phyloP scores from a whole-genome alignment of 2,888 invertebrate genomes.

The Dryomyza anilis region DNA sequence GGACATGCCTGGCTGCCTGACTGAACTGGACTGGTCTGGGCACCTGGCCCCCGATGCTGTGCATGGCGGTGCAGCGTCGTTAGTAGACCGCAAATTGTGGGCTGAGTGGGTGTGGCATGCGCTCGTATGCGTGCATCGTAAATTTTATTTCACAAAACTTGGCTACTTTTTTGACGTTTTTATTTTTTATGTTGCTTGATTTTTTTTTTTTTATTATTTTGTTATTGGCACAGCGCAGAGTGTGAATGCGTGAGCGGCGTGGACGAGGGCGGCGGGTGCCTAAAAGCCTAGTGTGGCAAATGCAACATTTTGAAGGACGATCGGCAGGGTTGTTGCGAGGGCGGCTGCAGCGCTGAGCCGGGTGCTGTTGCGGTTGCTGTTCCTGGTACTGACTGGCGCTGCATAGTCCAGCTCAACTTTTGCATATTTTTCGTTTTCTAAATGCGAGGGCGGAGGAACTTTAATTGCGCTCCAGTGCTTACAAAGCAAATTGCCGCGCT shows the following conservation, averaged over 20 bases:
- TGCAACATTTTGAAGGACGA: conserved; percentile 11
- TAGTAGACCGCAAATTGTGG: conserved; percentile 54
- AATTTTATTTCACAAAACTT: conserved; percentile 21
- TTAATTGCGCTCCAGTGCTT: neutral
- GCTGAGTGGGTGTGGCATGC: conserved; percentile 52
- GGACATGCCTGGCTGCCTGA: conserved; percentile 12
- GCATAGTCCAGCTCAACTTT: too few relatives aligned
- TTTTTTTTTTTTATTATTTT: too few relatives aligned
- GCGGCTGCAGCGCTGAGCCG: neutral
- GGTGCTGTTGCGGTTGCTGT: conserved; percentile 2
- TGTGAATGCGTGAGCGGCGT: neutral
- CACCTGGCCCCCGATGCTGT: neutral
- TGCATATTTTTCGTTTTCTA: neutral
- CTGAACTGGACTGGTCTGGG: too few relatives aligned
- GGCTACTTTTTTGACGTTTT: conserved; percentile 27
- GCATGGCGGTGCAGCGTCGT: too few relatives aligned
- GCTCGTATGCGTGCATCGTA: too few relatives aligned
- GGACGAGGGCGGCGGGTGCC: too few relatives aligned
- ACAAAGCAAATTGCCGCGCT: too few relatives aligned
- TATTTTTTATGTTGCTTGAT: too few relatives aligned
- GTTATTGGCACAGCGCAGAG: too few relatives aligned
- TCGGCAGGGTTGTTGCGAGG: neutral
- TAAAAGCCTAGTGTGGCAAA: conserved; percentile 21
- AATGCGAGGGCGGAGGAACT: neutral
- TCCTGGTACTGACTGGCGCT: neutral